Base-by-base conservation (phyloP, 2,888 invertebrate species). In the Xestoiulus laeticollis region DNA sequence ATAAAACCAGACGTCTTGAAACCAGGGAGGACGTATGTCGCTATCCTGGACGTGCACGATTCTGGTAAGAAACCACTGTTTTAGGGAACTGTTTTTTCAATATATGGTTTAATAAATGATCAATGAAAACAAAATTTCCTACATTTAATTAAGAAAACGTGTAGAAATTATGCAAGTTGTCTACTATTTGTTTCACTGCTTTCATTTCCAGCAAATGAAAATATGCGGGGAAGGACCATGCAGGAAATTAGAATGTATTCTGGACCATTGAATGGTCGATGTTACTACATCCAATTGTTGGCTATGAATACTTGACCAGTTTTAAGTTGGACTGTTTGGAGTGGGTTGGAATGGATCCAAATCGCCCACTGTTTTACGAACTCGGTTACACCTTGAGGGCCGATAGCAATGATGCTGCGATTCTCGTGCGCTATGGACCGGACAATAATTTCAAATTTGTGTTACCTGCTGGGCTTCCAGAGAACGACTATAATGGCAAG, bases 271-370 rank as follows among this genome's bases (percentile, higher is more conserved):
- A 89, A 90, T 86, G 92, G 92, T 1, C 89, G 90, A 10, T 92
- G 92, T 90, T 90, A 4, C 88, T 92, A 85, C 89, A 82, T 86
- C 91, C 91, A 16, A 68, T 88, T 6, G 84, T 85, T 38, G 91
- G 91, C 6, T 86, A 90, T 16, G 91, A 91, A 88, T 89, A 91
- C 87, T 89, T 90, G 43, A 91, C 91, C 16, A 87, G 89, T 48
- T 92, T 91, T 89, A 90, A 85, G n/a, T 89, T 91, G 44, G 90
- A 90, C 88, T 92, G 92, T 88, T 89, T 89, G n/a, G 91, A 90
- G 82, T 92, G 92, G 92, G 89, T 89, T 88, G 91, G 91, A 33
- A 48, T n/a, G n/a, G 78, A 78, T 85, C 89, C 90, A 90, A 90
- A 91, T 43, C 87, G 87, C 33, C 91, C 91, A 1, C 87, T 91